These are phyloP conservation scores for Chlorospingus semifuscus DNA, from an alignment of 2,797 vertebrate species.

Conservation along the genomic window DNA sequence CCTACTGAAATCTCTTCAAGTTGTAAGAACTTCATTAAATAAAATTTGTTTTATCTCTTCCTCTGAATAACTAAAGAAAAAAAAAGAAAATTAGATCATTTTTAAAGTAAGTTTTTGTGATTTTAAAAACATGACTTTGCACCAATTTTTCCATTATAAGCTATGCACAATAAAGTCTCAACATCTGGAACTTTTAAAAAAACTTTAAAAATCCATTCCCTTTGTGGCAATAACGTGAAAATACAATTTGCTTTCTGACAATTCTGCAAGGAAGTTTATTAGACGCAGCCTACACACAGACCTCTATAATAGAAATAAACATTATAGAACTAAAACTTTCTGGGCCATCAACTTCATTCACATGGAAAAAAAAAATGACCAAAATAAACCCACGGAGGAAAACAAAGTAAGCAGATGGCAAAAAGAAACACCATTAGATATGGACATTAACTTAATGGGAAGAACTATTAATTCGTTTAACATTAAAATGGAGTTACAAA, in stretches of 20 bases:
- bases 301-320: neutral
- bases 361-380: fast-evolving
- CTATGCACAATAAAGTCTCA: neutral
- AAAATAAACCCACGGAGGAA: neutral
- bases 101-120: fast-evolving
- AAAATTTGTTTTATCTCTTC: neutral
- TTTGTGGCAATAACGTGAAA: neutral
- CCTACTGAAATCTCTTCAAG: fast-evolving
- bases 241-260: neutral
- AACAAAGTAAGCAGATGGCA: neutral
- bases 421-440: neutral
- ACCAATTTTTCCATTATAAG: neutral
- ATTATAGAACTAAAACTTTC: neutral
- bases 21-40: neutral
- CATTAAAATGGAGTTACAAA: neutral
- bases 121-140: neutral
- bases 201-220: neutral
- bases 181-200: neutral
- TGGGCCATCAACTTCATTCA: neutral
- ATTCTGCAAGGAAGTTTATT: neutral
- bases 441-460: neutral
- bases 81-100: neutral
- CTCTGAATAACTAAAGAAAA: neutral
- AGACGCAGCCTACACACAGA: neutral
- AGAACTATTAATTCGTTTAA: neutral